Percentiles rank a stretch among this genome's conserved stretches.
Evolutionary conservation across 2,113 vertebrate genomes (phyloP).

Genomic region (Solenodon paradoxus): DNA sequence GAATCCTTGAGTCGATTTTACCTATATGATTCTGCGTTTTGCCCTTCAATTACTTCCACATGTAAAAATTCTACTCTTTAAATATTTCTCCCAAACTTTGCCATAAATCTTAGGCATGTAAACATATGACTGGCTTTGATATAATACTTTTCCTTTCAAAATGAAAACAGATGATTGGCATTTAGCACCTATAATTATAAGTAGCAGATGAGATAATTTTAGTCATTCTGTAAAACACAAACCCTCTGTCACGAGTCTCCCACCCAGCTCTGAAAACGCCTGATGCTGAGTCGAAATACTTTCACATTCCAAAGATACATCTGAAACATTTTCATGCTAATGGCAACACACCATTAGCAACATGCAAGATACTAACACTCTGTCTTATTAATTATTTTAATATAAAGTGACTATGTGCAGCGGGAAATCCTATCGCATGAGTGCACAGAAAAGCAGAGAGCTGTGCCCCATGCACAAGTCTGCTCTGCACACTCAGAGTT

Average conservation of each 20-base stretch:
- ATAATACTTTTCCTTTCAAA: constrained; percentile 30
- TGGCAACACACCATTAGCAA: neutral
- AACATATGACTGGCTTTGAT: constrained; percentile 20
- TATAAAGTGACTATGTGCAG: constrained; percentile 47
- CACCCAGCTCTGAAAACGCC: neutral
- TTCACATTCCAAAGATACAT: neutral
- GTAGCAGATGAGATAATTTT: constrained; percentile 36
- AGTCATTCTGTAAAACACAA: constrained; percentile 16
- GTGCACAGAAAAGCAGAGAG: neutral
- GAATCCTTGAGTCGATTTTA: neutral
- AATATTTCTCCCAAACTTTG: neutral
- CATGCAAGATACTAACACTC: neutral
- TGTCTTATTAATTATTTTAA: constrained; percentile 62
- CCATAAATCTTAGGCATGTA: neutral
- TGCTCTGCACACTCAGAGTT: neutral
- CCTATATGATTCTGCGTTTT: constrained; percentile 30
- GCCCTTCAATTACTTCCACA: constrained; percentile 16
- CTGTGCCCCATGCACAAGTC: neutral
- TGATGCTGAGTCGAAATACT: neutral
- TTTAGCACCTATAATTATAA: constrained; percentile 44
- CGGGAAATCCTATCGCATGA: neutral
- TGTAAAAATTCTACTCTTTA: constrained; percentile 21
- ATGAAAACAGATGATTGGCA: constrained; percentile 50
- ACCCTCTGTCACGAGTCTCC: neutral
- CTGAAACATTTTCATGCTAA: neutral